Evolutionary conservation across 2,113 vertebrate species (phyloP).

Genomic region (Tragelaphus scriptus): DNA sequence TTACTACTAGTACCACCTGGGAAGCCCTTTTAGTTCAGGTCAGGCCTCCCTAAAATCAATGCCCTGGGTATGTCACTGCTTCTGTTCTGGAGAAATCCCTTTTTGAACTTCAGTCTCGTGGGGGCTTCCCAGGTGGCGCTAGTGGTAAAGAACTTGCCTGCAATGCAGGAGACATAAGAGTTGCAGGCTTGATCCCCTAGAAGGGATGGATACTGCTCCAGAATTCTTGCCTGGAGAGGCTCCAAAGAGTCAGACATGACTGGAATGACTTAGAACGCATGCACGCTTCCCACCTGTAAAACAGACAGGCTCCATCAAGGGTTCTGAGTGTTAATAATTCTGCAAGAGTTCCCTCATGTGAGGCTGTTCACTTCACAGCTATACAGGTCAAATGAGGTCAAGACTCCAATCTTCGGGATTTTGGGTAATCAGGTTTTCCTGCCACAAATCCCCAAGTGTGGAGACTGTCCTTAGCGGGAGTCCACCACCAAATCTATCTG

Average conservation of each 20-base stretch:
- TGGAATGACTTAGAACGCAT: neutral
- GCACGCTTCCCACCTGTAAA: neutral
- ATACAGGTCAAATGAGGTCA: conserved; percentile 8
- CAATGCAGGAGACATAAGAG: neutral
- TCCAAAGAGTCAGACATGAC: neutral
- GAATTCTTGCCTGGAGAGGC: neutral
- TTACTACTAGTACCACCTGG: neutral
- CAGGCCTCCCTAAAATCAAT: neutral
- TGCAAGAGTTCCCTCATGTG: neutral
- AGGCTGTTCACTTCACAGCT: neutral
- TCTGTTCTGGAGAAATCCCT: neutral
- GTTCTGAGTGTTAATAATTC: neutral
- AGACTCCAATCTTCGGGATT: neutral
- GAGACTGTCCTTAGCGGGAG: neutral
- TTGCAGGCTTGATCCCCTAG: neutral
- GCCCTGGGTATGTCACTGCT: neutral
- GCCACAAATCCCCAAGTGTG: neutral
- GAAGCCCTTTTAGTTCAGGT: neutral
- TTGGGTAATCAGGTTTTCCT: neutral
- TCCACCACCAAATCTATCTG: neutral
- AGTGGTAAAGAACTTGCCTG: neutral
- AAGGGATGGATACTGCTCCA: neutral
- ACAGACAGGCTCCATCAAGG: neutral
- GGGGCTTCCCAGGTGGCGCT: neutral
- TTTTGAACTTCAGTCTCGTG: neutral